Conservation (phyloP, 2,797 vertebrate genomes). For the Danio albolineatus region DNA sequence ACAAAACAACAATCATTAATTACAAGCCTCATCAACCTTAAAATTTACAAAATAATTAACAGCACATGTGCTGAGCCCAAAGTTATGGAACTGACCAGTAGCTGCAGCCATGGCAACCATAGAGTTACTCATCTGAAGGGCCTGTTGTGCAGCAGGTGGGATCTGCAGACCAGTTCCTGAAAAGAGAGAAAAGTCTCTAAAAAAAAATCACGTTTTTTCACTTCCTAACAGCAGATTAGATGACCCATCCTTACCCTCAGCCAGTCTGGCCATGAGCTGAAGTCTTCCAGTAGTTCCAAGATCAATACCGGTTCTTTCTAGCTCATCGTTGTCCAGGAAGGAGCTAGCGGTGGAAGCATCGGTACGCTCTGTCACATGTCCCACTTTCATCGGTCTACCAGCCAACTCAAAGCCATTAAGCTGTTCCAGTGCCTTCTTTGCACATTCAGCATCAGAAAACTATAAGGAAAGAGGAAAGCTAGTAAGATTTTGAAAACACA, state of each 20-base stretch:
- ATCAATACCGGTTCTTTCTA: constrained; percentile 93
- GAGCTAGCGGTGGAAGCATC: constrained; percentile 90
- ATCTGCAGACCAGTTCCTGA: constrained; percentile 94
- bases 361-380: constrained; percentile 92
- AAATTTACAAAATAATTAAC: background rate
- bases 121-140: constrained; percentile 95
- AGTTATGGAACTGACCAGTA: constrained; percentile 76
- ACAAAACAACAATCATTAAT: background rate
- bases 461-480: constrained; percentile 56
- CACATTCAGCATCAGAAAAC: constrained; percentile 95
- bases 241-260: constrained; percentile 81
- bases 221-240: background rate
- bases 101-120: constrained; percentile 92
- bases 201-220: background rate
- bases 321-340: constrained; percentile 93
- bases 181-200: background rate
- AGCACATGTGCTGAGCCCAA: background rate
- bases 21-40: background rate
- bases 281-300: constrained; percentile 93
- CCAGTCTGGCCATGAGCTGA: constrained; percentile 94
- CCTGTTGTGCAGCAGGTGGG: constrained; percentile 94
- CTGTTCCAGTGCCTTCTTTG: constrained; percentile 96
- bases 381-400: constrained; percentile 96
- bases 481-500: background rate
- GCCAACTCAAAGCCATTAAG: constrained; percentile 96